Conservation (phyloP, 1,140 invertebrate genomes). For the Trichoplusia ni region DNA sequence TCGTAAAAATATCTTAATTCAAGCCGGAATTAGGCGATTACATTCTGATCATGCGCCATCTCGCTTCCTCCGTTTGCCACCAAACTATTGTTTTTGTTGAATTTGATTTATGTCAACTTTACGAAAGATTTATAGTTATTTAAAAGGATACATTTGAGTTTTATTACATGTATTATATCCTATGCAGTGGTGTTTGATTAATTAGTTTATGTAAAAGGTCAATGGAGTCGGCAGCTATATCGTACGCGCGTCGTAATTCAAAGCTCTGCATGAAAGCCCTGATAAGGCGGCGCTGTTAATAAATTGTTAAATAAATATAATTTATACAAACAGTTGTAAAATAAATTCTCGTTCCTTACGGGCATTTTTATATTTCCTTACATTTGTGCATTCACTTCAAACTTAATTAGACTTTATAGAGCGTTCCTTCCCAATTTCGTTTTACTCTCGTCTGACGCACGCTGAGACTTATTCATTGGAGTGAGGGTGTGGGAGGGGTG, state of each 20-base stretch:
- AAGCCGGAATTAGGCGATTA: constrained; percentile 69
- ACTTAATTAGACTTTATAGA: constrained; percentile 81
- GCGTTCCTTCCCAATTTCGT: constrained; percentile 79
- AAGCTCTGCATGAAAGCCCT: neutral
- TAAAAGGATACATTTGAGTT: constrained; percentile 56
- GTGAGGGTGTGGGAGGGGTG: constrained; percentile 52
- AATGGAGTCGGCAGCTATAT: neutral
- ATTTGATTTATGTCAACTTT: constrained; percentile 66
- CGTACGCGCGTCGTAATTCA: constrained; percentile 15
- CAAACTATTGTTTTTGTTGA: constrained; percentile 58
- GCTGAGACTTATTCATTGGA: constrained; percentile 77
- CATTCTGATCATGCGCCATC: constrained; percentile 72
- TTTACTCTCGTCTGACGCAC: constrained; percentile 76
- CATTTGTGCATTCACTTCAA: constrained; percentile 78
- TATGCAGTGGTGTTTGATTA: constrained; percentile 7
- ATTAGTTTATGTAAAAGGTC: constrained; percentile 9
- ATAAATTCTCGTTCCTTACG: constrained; percentile 59
- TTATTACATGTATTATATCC: constrained; percentile 30
- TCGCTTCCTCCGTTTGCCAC: constrained; percentile 63
- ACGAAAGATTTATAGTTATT: constrained; percentile 66
- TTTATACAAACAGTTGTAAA: constrained; percentile 32
- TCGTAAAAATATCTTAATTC: constrained; percentile 78
- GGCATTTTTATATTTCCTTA: constrained; percentile 74
- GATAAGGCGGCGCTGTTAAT: neutral
- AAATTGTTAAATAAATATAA: constrained; percentile 10